Evolutionary conservation across 2,113 vertebrate species (phyloP).

Genomic region (Azemiops feae): DNA sequence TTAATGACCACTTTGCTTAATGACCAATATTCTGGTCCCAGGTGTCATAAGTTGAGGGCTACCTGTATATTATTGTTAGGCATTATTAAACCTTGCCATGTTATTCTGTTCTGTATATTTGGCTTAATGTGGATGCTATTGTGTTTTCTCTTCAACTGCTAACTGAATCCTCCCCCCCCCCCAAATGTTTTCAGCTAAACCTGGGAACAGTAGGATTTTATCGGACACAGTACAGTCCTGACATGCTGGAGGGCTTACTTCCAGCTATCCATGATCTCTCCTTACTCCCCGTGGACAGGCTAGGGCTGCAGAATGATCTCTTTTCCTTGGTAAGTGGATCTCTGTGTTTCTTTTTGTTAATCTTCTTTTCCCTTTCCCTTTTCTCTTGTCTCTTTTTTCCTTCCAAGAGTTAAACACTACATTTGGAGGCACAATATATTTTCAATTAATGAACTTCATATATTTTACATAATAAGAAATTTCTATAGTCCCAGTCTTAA

Average conservation of each 20-base stretch:
- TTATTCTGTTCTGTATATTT: neutral
- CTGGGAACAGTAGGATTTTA: slow-evolving; percentile 98
- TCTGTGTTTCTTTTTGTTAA: neutral
- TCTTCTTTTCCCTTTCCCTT: neutral
- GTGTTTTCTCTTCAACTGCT: neutral
- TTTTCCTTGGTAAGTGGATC: slow-evolving; percentile 87
- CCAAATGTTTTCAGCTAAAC: slow-evolving; percentile 80
- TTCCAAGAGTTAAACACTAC: slow-evolving; percentile 18
- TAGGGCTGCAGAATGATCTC: slow-evolving; percentile 96
- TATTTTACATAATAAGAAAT: neutral
- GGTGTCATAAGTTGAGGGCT: too few species aligned
- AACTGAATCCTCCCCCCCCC: neutral
- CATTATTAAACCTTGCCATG: neutral
- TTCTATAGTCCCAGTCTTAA: neutral
- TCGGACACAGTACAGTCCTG: slow-evolving; percentile 90
- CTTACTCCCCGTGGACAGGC: slow-evolving; percentile 91
- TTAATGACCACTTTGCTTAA: too few species aligned
- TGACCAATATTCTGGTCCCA: too few species aligned
- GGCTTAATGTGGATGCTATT: too few species aligned
- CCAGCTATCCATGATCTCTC: slow-evolving; percentile 90
- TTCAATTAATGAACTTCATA: slow-evolving; percentile 21
- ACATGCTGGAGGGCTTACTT: slow-evolving; percentile 89
- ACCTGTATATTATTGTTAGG: too few species aligned
- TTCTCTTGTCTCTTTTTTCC: neutral
- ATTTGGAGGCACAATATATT: slow-evolving; percentile 36